A percentile compares a stretch with the other conserved stretches of the same genome.
phyloP scores from a whole-genome alignment of 2,888 invertebrate species.

The Agriotes lineatus region DNA sequence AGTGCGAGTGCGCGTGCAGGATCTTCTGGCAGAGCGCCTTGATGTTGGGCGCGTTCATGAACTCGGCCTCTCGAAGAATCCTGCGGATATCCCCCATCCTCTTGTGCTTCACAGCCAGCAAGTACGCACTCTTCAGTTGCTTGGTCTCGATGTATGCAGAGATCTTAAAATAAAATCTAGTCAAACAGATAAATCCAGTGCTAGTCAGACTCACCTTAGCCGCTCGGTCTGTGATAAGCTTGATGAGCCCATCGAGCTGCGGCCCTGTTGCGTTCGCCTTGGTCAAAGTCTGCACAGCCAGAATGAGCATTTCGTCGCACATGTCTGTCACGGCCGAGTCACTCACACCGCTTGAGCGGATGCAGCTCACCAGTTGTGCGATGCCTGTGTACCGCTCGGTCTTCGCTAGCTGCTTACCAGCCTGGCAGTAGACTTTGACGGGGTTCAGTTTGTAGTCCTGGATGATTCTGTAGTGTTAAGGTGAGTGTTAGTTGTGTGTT shows the following conservation, averaged over 20 bases:
- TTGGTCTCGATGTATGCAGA: slow-evolving; percentile 86
- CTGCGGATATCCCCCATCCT: slow-evolving; percentile 79
- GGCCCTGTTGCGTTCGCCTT: slow-evolving; percentile 59
- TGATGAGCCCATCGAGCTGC: slow-evolving; percentile 70
- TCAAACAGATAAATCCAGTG: background rate
- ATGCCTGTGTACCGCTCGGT: slow-evolving; percentile 75
- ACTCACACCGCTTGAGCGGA: slow-evolving; percentile 67
- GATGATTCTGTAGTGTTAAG: slow-evolving; percentile 79
- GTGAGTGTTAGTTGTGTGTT: too few species aligned
- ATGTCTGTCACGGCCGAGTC: slow-evolving; percentile 66
- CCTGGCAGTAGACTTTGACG: slow-evolving; percentile 78
- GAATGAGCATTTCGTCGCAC: slow-evolving; percentile 72
- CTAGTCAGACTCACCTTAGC: slow-evolving; percentile 62
- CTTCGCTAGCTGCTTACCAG: slow-evolving; percentile 76
- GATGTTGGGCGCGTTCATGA: slow-evolving; percentile 82
- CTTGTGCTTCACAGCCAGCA: slow-evolving; percentile 80
- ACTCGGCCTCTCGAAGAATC: slow-evolving; percentile 84
- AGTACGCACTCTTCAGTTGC: slow-evolving; percentile 88
- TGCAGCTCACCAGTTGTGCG: slow-evolving; percentile 77
- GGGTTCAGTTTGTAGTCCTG: slow-evolving; percentile 78
- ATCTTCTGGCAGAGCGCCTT: slow-evolving; percentile 76
- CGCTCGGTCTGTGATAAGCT: slow-evolving; percentile 68
- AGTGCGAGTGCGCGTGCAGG: slow-evolving; percentile 56
- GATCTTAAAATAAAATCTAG: slow-evolving; percentile 71
- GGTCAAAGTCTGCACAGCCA: slow-evolving; percentile 68